Percentiles rank a stretch among this genome's conserved stretches.
phyloP scores from a whole-genome alignment of 2,888 invertebrate species.

The Girardia tigrina region DNA sequence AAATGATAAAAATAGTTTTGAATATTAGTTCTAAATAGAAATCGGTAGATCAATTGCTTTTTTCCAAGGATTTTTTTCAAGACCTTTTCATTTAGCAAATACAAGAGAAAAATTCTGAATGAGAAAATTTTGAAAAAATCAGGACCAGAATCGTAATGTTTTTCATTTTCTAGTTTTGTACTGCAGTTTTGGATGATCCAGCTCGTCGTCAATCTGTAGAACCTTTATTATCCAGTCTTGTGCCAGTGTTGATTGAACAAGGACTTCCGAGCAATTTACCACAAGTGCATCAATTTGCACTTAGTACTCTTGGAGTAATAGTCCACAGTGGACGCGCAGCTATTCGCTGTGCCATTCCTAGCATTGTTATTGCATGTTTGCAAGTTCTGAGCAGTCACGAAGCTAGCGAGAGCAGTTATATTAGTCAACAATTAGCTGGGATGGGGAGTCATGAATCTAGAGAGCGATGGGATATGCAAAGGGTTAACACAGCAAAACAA shows the following conservation, averaged over 20 bases:
- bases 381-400: constrained; percentile 66
- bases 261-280: constrained; percentile 67
- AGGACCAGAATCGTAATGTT: too few relatives aligned
- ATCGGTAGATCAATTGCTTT: too few relatives aligned
- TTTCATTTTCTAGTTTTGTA: neutral
- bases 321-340: constrained; percentile 63
- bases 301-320: constrained; percentile 63
- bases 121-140: too few relatives aligned
- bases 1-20: too few relatives aligned
- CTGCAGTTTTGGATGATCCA: neutral
- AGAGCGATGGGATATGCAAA: constrained; percentile 56
- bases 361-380: constrained; percentile 67
- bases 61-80: too few relatives aligned
- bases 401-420: constrained; percentile 63
- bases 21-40: too few relatives aligned
- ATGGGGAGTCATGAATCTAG: constrained; percentile 57
- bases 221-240: constrained; percentile 14
- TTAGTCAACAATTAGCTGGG: constrained; percentile 60
- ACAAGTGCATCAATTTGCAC: constrained; percentile 55
- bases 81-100: too few relatives aligned
- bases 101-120: too few relatives aligned
- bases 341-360: constrained; percentile 66
- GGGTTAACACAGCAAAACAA: constrained; percentile 57
- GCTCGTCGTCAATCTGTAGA: neutral
- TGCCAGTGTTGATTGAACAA: constrained; percentile 66